A percentile compares a stretch with the other conserved stretches of the same genome.
Evolutionary conservation across 2,888 invertebrate genomes (phyloP).

Genomic region (Iselma pallidipennis): DNA sequence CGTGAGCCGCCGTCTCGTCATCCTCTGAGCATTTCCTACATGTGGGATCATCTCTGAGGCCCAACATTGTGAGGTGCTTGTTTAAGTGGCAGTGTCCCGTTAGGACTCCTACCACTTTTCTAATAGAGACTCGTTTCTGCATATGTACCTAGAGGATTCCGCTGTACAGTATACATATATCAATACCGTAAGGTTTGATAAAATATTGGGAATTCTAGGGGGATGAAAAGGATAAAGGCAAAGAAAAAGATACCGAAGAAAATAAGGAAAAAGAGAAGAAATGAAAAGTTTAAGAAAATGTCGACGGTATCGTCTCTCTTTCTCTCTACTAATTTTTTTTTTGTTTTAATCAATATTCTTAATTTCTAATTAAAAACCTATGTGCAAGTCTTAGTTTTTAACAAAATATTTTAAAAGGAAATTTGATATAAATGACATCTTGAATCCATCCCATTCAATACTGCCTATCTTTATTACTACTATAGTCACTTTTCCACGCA

Average conservation of each 20-base stretch:
- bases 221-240: slow-evolving; percentile 68
- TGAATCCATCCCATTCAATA: not conserved
- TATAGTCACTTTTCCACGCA: too few species aligned
- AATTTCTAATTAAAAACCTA: slow-evolving; percentile 38
- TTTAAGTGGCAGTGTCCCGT: too few species aligned
- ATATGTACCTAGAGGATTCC: too few species aligned
- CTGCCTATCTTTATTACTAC: not conserved
- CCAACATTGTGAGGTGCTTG: too few species aligned
- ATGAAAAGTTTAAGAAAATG: slow-evolving; percentile 49
- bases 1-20: too few species aligned
- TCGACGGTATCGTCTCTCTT: slow-evolving; percentile 43
- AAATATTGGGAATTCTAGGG: slow-evolving; percentile 60
- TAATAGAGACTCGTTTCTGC: too few species aligned
- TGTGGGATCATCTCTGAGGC: too few species aligned
- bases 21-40: too few species aligned
- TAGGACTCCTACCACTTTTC: too few species aligned
- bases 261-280: slow-evolving; percentile 69
- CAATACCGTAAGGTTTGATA: not conserved
- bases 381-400: slow-evolving; percentile 55
- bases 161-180: not conserved
- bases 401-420: slow-evolving; percentile 22
- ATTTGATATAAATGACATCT: slow-evolving; percentile 9
- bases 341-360: slow-evolving; percentile 43
- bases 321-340: slow-evolving; percentile 27
- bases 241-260: slow-evolving; percentile 67